Evolutionary conservation across 2,888 invertebrate species (phyloP).

Genomic region (Ptilodon capucinus): DNA sequence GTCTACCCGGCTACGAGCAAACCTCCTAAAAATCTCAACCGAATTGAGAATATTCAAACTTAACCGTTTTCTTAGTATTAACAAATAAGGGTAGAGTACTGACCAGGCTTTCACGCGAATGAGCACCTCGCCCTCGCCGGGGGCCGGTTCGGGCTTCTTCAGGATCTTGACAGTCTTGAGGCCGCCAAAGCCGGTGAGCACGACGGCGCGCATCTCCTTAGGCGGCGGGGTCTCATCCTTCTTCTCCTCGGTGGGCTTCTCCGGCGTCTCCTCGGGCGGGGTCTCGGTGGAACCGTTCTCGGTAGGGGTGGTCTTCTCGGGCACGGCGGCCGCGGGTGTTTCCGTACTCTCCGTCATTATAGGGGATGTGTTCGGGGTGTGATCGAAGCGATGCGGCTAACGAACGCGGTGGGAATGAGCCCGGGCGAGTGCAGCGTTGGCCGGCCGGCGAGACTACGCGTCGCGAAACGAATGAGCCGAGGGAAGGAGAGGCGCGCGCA

Average conservation of each 20-base stretch:
- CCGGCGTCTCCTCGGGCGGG: conserved; percentile 76
- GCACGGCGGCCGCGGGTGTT: conserved; percentile 76
- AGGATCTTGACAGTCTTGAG: conserved; percentile 92
- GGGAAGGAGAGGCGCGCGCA: conserved; percentile 74
- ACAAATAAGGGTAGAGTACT: conserved; percentile 64
- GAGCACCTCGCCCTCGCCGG: conserved; percentile 89
- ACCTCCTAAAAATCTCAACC: not conserved
- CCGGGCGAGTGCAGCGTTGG: conserved; percentile 55
- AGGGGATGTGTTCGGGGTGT: conserved; percentile 42
- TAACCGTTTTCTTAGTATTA: conserved; percentile 7
- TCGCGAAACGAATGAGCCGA: conserved; percentile 77
- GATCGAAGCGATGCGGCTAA: conserved; percentile 59
- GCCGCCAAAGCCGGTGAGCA: conserved; percentile 93
- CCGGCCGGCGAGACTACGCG: conserved; percentile 77
- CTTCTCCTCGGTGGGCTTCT: conserved; percentile 80
- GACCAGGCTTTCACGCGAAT: conserved; percentile 94
- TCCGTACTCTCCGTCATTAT: conserved; percentile 80
- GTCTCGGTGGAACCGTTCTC: conserved; percentile 77
- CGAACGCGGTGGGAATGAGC: conserved; percentile 70
- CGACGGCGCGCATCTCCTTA: conserved; percentile 93
- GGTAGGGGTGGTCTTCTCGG: conserved; percentile 79
- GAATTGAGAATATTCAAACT: conserved; percentile 4
- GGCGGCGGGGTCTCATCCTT: conserved; percentile 82
- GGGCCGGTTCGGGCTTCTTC: conserved; percentile 89
- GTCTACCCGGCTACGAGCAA: not conserved